Conservation (phyloP, 2,113 vertebrate genomes). For the Microcebus jonahi region DNA sequence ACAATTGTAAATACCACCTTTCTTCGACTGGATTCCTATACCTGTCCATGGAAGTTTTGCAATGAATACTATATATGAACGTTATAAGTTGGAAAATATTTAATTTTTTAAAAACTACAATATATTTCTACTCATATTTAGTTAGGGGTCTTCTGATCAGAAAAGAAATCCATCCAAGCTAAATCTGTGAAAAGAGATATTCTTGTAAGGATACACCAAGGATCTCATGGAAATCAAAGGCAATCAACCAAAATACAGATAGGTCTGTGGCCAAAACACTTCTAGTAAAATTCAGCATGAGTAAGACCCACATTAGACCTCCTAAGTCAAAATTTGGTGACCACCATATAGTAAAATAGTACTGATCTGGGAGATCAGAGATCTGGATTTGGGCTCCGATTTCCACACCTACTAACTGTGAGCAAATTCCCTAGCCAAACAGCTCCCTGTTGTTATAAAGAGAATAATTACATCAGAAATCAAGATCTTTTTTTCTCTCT, state of each 20-base stretch:
- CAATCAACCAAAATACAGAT: background rate
- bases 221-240: background rate
- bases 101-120: background rate
- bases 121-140: background rate
- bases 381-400: background rate
- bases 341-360: background rate
- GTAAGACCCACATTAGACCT: background rate
- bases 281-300: background rate
- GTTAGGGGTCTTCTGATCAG: background rate
- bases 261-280: background rate
- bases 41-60: background rate
- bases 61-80: background rate
- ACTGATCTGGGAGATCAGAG: background rate
- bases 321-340: background rate
- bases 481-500: too few species aligned
- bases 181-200: background rate
- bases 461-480: background rate
- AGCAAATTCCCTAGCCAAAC: background rate
- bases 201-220: background rate
- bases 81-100: background rate
- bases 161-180: background rate
- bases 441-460: background rate
- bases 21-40: background rate
- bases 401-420: background rate
- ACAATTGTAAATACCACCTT: background rate